Base-by-base conservation (phyloP, 2,113 vertebrate species). In the Vimba vimba region DNA sequence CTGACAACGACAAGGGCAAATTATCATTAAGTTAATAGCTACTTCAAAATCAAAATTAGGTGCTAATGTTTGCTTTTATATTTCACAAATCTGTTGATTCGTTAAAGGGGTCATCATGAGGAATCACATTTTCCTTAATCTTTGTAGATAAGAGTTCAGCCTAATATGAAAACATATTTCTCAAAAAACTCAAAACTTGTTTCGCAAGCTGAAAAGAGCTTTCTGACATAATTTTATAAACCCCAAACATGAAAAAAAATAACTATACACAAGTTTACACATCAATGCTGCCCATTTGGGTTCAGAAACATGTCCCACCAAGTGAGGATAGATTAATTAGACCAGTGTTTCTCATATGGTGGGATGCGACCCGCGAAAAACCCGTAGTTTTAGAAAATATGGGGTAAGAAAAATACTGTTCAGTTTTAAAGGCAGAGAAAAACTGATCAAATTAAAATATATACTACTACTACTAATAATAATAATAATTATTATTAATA, bases 1-100 rank as follows among this genome's bases (percentile, higher is more conserved):
- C 75, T 76, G 55, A 75, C 59, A 80, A 36, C 6, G 73, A 71
- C 45, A 88, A 82, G 50, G 21, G 66, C 15, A 79, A 87, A 78
- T 88, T 55, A 19, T 60, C 45, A 86, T 87, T 84, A 80, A 77
- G 81, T 25, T 84, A 86, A 85, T 73, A 27, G 80, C 39, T 50
- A 82, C 86, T 84, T 88, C 19, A 84, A 86, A 60, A 84, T 87
- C 83, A 39, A 5, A 82, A 88, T 80, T 77, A 55, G 19, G 36
- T 50, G 47, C 6, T 30, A 85, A 75, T 78, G 79, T 62, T 64
- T 85, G 62, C 64, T 73, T 62, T 83, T 69, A 68, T 23, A 62
- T 12, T 39, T 57, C 6, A 55, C 66, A 69, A 83, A 78, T 83
- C 15, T 33, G 39, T 27, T 52, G 39, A 50, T 83, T 60, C 8